phyloP scores from a whole-genome alignment of 2,888 invertebrate species.

The Andrena hattorfiana region DNA sequence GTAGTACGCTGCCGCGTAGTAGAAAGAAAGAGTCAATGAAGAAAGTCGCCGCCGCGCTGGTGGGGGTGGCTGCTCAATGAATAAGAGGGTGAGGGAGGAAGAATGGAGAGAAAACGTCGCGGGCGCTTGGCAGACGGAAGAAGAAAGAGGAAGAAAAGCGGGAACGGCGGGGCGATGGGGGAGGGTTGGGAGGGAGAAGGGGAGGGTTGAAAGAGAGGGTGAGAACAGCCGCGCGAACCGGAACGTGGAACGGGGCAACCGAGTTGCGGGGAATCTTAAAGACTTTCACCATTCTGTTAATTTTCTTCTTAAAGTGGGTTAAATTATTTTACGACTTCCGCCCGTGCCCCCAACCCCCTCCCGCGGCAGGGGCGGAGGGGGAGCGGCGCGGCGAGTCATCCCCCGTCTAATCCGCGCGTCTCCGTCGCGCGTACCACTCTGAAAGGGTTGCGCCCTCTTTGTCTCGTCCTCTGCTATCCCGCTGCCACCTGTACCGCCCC shows the following conservation, averaged over 20 bases:
- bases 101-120: conserved; percentile 56
- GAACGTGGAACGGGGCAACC: conserved; percentile 64
- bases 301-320: conserved; percentile 84
- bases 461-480: conserved; percentile 37
- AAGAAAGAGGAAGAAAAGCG: conserved; percentile 52
- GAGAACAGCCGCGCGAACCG: conserved; percentile 62
- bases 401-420: conserved; percentile 43
- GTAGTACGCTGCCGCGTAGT: conserved; percentile 83
- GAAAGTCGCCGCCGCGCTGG: conserved; percentile 79
- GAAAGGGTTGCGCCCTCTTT: conserved; percentile 53
- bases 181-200: conserved; percentile 15
- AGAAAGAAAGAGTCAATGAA: conserved; percentile 85
- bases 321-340: conserved; percentile 83
- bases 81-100: conserved; percentile 78
- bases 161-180: conserved; percentile 31
- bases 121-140: conserved; percentile 49
- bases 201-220: conserved; percentile 47
- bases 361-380: background rate
- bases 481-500: conserved; percentile 19
- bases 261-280: conserved; percentile 81
- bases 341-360: conserved; percentile 28
- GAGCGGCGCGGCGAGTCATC: conserved; percentile 15
- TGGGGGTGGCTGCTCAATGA: conserved; percentile 82
- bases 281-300: conserved; percentile 84
- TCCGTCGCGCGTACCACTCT: conserved; percentile 30